These are phyloP conservation scores for Bryconaethiops microstoma DNA, from an alignment of 2,797 vertebrate species.

Conservation along the genomic window DNA sequence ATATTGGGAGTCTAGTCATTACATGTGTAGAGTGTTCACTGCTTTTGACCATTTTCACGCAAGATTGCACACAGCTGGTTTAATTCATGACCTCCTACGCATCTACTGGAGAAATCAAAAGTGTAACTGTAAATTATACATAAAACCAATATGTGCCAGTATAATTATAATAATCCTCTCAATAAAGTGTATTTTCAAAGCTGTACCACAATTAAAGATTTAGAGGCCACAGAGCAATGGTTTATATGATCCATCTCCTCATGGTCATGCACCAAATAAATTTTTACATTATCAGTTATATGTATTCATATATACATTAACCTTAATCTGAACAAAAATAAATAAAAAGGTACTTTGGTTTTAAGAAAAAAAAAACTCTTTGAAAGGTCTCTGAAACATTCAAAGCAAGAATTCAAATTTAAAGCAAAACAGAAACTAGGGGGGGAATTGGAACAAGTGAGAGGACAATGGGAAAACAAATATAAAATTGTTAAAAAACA, in stretches of 20 bases:
- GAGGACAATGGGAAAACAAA: not conserved
- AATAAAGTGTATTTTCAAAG: not conserved
- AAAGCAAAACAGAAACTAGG: not conserved
- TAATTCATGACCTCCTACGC: not conserved
- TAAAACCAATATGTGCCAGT: not conserved
- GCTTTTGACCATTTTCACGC: not conserved
- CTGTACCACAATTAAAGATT: not conserved
- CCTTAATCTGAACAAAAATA: not conserved
- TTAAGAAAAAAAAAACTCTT: not conserved
- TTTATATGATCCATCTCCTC: not conserved
- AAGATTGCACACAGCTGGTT: not conserved
- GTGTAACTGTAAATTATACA: not conserved
- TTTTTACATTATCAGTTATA: not conserved
- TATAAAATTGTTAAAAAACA: not conserved
- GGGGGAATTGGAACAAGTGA: not conserved
- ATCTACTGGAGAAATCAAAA: not conserved
- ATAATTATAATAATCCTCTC: not conserved
- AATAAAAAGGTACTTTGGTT: constrained; percentile 25
- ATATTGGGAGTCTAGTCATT: not conserved
- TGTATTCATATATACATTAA: not conserved
- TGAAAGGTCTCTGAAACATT: not conserved
- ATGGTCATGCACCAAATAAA: not conserved
- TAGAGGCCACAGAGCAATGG: not conserved
- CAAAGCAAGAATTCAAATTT: not conserved
- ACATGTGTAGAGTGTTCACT: not conserved